phyloP scores from a whole-genome alignment of 1,140 invertebrate species.

The Apis florea region DNA sequence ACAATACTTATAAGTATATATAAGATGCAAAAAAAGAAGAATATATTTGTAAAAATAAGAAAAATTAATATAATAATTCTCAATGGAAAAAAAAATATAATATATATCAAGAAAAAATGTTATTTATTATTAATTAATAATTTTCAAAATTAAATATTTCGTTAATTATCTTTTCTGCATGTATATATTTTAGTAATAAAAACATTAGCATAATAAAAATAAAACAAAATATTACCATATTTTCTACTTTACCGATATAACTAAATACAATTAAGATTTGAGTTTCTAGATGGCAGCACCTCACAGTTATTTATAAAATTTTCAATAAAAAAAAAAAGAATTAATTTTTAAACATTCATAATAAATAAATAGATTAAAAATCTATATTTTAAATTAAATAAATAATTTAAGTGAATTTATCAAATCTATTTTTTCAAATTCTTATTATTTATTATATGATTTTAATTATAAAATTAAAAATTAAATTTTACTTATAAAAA shows the following conservation, averaged over 20 bases:
- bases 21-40: not conserved
- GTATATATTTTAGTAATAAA: not conserved
- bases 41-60: not conserved
- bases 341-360: no score
- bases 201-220: not conserved
- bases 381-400: not conserved
- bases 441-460: not conserved
- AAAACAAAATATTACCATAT: not conserved
- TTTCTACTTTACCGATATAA: constrained; percentile 52
- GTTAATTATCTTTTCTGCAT: not conserved
- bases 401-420: not conserved
- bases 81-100: not conserved
- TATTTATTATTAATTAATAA: not conserved
- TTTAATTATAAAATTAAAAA: not conserved
- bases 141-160: not conserved
- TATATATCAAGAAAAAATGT: not conserved
- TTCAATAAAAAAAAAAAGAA: not conserved
- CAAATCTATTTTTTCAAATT: not conserved
- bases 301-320: constrained; percentile 38
- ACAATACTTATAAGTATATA: no score
- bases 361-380: no score
- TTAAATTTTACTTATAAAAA: no score
- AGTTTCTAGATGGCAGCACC: constrained; percentile 53
- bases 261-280: not conserved
- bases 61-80: not conserved